Evolutionary conservation across 2,113 vertebrate genomes (phyloP), one percentile per base, ranked within the genome.

Genomic region (Corythaeola cristata): DNA sequence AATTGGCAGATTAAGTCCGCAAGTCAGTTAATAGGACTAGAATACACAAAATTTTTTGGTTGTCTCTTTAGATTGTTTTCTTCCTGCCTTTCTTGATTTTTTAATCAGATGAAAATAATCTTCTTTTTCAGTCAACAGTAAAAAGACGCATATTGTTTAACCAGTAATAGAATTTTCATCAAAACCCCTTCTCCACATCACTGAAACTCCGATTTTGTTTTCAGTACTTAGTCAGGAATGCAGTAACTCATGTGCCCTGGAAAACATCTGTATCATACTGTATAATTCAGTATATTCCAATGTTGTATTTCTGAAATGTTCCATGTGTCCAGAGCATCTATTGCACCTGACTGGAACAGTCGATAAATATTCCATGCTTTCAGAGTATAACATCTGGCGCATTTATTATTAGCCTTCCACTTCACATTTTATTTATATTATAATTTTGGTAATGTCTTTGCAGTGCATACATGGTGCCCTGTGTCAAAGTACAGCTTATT

Each of bases 401-500:
- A 41, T 37, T 75, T 0, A 0, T 69, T 72, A 75, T 68, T 88
- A 90, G 41, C 69, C 35, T 85, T 95, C 94, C 78, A 78, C 55
- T 87, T 16, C 39, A 62, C 58, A 45, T 93, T 88, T 83, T 92
- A 85, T 56, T 87, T 93, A 87, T 93, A 74, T 90, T 83, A 59
- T 75, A 96, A 94, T 96, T 92, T 95, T 0, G 0, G 32, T 93
- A 93, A 91, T 85, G 32, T 59, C n/a, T 96, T 96, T 92, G 64
- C 56, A 75, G 68, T 72, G 89, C 50, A 94, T 47, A 68, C 59
- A 85, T 68, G 73, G 82, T 44, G 47, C 55, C 52, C 26, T 85
- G 26, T 94, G 93, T 95, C 85, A 89, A 90, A 95, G 53, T 91
- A 66, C n/a, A 33, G 66, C 71, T 83, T 77, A 88, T 89, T 94